phyloP scores from a whole-genome alignment of 2,797 vertebrate genomes.

The Phrynocephalus forsythii region DNA sequence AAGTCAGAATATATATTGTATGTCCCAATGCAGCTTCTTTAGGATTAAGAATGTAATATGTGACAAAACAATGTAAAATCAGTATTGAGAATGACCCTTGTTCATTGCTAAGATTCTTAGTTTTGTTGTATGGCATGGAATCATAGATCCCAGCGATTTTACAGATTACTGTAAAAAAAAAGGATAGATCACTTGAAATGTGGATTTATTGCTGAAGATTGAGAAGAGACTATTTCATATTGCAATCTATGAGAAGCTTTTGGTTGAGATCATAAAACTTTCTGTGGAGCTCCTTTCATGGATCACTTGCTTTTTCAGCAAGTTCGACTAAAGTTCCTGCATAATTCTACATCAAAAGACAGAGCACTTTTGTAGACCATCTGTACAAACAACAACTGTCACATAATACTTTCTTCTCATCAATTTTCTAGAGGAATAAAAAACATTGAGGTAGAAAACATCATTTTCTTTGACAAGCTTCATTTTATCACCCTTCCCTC shows the following conservation, averaged over 20 bases:
- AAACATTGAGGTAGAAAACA: conserved; percentile 57
- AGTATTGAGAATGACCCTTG: no score
- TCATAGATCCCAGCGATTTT: no score
- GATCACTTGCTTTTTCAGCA: conserved; percentile 31
- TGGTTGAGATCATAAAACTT: conserved; percentile 39
- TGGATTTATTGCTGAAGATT: no score
- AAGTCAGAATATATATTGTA: no score
- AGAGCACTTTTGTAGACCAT: conserved; percentile 66
- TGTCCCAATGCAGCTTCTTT: no score
- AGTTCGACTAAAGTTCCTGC: conserved; percentile 50
- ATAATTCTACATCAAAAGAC: conserved; percentile 67
- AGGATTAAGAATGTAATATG: no score
- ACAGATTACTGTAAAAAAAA: no score
- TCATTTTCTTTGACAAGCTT: conserved; percentile 20
- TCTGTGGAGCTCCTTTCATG: conserved; percentile 40
- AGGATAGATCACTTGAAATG: no score
- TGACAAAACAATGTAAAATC: no score
- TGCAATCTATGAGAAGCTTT: neutral
- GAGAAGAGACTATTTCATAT: conserved; percentile 10
- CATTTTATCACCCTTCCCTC: neutral
- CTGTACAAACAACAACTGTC: conserved; percentile 74
- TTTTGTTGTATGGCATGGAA: no score
- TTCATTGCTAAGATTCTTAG: no score
- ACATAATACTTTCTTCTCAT: conserved; percentile 23
- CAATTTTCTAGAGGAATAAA: conserved; percentile 18